phyloP scores from a whole-genome alignment of 2,113 vertebrate species.

The Sturnira hondurensis region DNA sequence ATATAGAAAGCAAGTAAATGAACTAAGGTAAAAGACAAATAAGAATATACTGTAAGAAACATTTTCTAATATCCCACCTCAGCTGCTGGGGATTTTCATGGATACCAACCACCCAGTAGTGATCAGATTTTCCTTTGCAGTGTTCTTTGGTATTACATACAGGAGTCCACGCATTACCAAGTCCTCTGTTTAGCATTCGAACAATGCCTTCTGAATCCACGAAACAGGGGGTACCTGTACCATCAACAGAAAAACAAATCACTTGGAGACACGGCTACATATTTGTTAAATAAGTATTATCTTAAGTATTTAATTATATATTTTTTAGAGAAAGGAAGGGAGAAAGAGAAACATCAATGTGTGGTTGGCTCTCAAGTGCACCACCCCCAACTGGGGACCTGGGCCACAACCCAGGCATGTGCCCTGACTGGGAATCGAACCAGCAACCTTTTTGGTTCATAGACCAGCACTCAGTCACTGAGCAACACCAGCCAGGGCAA shows the following conservation, averaged over 20 bases:
- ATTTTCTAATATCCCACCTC: slow-evolving; percentile 81
- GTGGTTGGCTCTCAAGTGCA: too few relatives aligned
- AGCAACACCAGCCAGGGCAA: neutral
- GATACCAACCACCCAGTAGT: slow-evolving; percentile 95
- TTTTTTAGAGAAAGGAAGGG: too few relatives aligned
- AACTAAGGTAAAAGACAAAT: neutral
- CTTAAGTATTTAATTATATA: neutral
- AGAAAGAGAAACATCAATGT: too few relatives aligned
- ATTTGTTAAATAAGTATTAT: neutral
- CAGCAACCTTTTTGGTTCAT: too few relatives aligned
- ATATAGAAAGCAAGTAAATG: neutral
- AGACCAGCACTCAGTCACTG: too few relatives aligned
- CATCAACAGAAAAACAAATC: neutral
- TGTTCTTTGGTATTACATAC: slow-evolving; percentile 91
- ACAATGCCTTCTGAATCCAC: slow-evolving; percentile 92
- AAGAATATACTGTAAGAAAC: neutral
- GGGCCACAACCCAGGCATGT: too few relatives aligned
- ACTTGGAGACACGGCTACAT: neutral
- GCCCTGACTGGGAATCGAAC: too few relatives aligned
- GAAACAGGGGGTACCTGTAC: slow-evolving; percentile 90
- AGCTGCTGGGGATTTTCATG: slow-evolving; percentile 96
- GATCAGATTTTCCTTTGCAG: slow-evolving; percentile 94
- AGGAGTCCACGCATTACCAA: slow-evolving; percentile 91
- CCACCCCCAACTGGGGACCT: too few relatives aligned
- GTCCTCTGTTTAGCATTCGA: slow-evolving; percentile 90